Evolutionary conservation across 2,888 invertebrate species (phyloP), one percentile per base, ranked within the genome.

Genomic region (Andrena hattorfiana): DNA sequence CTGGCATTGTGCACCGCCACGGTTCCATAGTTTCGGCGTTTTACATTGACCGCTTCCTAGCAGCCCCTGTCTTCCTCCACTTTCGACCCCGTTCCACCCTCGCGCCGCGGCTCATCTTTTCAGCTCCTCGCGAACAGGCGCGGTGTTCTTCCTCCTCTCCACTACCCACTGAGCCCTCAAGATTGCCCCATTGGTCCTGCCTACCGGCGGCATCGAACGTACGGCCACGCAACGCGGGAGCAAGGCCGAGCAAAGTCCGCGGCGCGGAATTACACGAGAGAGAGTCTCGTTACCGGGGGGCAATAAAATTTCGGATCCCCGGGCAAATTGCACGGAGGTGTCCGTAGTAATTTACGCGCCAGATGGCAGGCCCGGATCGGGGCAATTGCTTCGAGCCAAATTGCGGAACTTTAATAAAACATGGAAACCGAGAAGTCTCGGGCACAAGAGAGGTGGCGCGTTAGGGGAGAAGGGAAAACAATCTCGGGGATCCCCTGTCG

Each of bases 1-100:
- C 89, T 72, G 56, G 84, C 84, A 91, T 91, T 91, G 91, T 86
- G 84, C 84, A 80, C 79, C 85, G 79, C 77, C 79, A 81, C 78
- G 66, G 68, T 78, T 87, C 87, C 89, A 78, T 89, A 86, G 83
- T 86, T 87, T 86, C 76, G 79, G 69, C 75, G 80, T 88, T 88
- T 88, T 83, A 84, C 76, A 68, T 77, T 67, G 69, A 77, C 81
- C 81, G 73, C 28, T 67, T 60, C 60, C 71, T 23, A 66, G 26
- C 67, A 42, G 42, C 62, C 51, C 59, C 3, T 60, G 42, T 68
- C 59, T 35, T 67, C 56, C 26, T 28, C 76, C 8, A 35, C 42
- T 54, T 56, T n/a, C 76, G n/a, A 30, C 32, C 28, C 51, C 32
- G 7, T 8, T 10, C 8, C 48, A 3, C 48, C 0, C 5, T 26